Conservation (phyloP, 2,888 invertebrate genomes). For the Uropetala carovei region DNA sequence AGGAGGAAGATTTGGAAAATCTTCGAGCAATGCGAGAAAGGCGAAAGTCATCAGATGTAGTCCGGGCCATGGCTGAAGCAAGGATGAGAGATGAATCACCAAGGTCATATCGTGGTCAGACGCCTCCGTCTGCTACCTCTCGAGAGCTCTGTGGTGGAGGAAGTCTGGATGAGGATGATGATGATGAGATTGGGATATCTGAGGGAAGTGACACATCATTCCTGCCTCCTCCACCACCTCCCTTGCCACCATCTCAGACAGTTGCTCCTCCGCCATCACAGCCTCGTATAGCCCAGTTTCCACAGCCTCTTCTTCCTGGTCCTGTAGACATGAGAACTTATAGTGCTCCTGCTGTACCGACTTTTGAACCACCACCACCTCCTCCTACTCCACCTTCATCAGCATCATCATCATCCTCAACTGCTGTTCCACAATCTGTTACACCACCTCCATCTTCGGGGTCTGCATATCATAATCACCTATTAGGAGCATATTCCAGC, state of each 20-base stretch:
- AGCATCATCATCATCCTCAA: slow-evolving; percentile 47
- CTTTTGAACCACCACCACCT: slow-evolving; percentile 78
- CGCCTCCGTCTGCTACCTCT: slow-evolving; percentile 34
- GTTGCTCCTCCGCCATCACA: slow-evolving; percentile 80
- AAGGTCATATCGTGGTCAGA: slow-evolving; percentile 38
- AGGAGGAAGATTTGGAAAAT: slow-evolving; percentile 82
- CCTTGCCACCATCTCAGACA: slow-evolving; percentile 75
- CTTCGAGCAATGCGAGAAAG: slow-evolving; percentile 88
- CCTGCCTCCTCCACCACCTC: slow-evolving; percentile 65
- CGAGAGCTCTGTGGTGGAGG: slow-evolving; percentile 40
- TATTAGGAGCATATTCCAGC: slow-evolving; percentile 30
- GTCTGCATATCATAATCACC: slow-evolving; percentile 52
- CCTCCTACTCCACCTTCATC: slow-evolving; percentile 73
- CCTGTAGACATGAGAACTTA: slow-evolving; percentile 95
- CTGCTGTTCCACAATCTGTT: slow-evolving; percentile 30
- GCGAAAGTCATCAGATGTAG: slow-evolving; percentile 83
- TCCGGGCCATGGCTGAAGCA: slow-evolving; percentile 73
- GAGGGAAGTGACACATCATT: slow-evolving; percentile 52
- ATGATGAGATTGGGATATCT: slow-evolving; percentile 39
- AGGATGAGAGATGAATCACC: slow-evolving; percentile 52
- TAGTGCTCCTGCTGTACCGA: slow-evolving; percentile 75
- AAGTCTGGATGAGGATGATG: slow-evolving; percentile 48
- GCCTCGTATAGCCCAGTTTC: slow-evolving; percentile 71
- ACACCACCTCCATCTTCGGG: slow-evolving; percentile 31
- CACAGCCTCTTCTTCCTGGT: slow-evolving; percentile 82